These are phyloP conservation scores for Merluccius polli DNA, from an alignment of 2,797 vertebrate genomes.

Conservation along the genomic window DNA sequence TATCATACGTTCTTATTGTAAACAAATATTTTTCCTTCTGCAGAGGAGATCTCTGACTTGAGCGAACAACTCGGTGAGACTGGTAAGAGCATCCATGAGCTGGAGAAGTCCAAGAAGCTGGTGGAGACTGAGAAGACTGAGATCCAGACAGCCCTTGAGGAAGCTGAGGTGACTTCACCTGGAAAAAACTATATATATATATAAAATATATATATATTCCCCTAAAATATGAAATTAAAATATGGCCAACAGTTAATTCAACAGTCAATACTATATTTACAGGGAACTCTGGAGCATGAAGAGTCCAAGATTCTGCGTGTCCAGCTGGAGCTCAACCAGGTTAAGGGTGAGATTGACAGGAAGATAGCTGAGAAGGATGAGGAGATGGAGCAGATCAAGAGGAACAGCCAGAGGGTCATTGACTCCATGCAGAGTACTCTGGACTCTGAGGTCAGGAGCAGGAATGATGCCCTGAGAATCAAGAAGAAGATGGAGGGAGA, in stretches of 20 bases:
- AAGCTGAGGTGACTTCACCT: neutral
- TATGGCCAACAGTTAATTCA: neutral
- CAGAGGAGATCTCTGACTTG: constrained; percentile 78
- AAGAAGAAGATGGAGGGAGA: constrained; percentile 78
- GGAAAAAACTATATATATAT: neutral
- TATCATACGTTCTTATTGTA: neutral
- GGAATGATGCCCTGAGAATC: constrained; percentile 2
- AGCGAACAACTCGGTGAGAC: constrained; percentile 76
- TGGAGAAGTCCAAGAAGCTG: constrained; percentile 76
- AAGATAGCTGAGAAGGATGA: constrained; percentile 79
- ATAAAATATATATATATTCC: neutral
- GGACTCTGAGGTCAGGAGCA: constrained; percentile 67
- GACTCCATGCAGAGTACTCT: constrained; percentile 75
- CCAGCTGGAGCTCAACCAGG: constrained; percentile 78
- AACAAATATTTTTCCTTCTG: neutral
- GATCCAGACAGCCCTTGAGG: constrained; percentile 48
- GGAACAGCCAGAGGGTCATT: constrained; percentile 69
- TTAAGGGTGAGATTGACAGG: constrained; percentile 76
- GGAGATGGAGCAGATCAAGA: constrained; percentile 79
- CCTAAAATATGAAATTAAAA: neutral
- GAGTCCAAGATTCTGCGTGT: constrained; percentile 77
- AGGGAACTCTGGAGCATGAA: constrained; percentile 78
- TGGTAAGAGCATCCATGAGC: constrained; percentile 72
- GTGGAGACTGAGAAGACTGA: constrained; percentile 75
- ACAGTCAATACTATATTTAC: constrained; percentile 17